Base-by-base conservation (phyloP, 2,888 invertebrate species). In the Mythimna loreyi region DNA sequence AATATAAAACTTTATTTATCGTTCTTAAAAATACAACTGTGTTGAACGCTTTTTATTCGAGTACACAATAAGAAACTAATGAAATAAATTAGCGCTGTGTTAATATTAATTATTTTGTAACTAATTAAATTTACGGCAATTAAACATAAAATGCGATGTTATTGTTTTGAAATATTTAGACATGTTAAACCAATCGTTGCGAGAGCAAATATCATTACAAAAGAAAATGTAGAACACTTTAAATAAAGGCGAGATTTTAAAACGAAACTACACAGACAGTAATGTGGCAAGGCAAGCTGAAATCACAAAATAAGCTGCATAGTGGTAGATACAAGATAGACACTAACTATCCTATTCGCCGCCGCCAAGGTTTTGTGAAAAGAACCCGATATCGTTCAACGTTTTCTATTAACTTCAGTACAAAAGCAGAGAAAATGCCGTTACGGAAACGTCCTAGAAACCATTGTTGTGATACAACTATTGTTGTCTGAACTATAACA, bases 391-490 rank as follows among this genome's bases (percentile, higher is more conserved):
- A 89, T 89, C 90, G 86, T 84, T 88, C 89, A 89, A 88, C 88
- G 88, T 88, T 91, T 89, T 89, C 91, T 92, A 91, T 92, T 91
- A 91, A 90, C 89, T 89, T 88, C 84, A 86, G 82, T 84, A 92
- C 92, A 92, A 91, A 91, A 88, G 91, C 89, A 86, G 85, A 87
- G 90, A 88, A 90, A 89, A 90, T 92, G 90, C 93, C 90, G 93
- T 93, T 92, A 91, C 91, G 87, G 87, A 89, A 91, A 89, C 87
- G 92, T 91, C 88, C 89, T 88, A 92, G 90, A 93, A 93, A 91
- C 92, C 89, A 90, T 93, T 92, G 92, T 92, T 89, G 86, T 87
- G 88, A 87, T 89, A 88, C 87, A 87, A 87, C 90, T 88, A 92
- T 92, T 93, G 92, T 93, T 91, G 89, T 89, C 90, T 87, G 86